Evolutionary conservation across 2,888 invertebrate genomes (phyloP), one percentile per base, ranked within the genome.

Genomic region (Rotaria sp.): DNA sequence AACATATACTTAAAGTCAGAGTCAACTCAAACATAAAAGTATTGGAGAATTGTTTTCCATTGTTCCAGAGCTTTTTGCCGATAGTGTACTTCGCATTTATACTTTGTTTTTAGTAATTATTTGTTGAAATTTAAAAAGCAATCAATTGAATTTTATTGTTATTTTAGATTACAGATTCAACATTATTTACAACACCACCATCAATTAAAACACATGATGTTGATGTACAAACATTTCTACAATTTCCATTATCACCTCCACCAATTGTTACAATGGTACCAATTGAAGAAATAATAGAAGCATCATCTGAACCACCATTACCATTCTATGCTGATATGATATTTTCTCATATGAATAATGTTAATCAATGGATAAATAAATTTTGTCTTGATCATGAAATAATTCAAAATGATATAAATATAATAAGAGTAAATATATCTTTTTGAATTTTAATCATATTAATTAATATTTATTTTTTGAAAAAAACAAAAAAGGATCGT

Each of bases 301-400:
- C 26, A 15, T n/a, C n/a, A n/a, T 2, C 45, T 10, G 26, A 45
- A 8, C 26, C 80, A 13, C 13, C 41, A 45, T 80, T 45, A 45
- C 80, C 45, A 45, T 7, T 45, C 18, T 80, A n/a, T 80, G 80
- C 45, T 26, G 45, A 80, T 80, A 8, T 80, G 11, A 80, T 80
- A 45, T 80, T 80, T n/a, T 45, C 41, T 45, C 80, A 80, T 80
- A 80, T 80, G 80, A 45, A 41, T 45, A 26, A 8, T 35, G 80
- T 80, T 41, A 80, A 80, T 45, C 80, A 80, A 80, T 80, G 80
- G 80, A 80, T 80, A 24, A 80, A 80, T 41, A 8, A n/a, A 80
- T 80, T 80, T n/a, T 45, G 26, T 80, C 3, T 2, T 4, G 15
- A 45, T 45, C 2, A 24, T 80, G 80, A 80, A 41, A 0, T 26